Evolutionary conservation across 1,140 invertebrate genomes (phyloP), one percentile per base, ranked within the genome.

Genomic region (Panagrolaimus sp.): DNA sequence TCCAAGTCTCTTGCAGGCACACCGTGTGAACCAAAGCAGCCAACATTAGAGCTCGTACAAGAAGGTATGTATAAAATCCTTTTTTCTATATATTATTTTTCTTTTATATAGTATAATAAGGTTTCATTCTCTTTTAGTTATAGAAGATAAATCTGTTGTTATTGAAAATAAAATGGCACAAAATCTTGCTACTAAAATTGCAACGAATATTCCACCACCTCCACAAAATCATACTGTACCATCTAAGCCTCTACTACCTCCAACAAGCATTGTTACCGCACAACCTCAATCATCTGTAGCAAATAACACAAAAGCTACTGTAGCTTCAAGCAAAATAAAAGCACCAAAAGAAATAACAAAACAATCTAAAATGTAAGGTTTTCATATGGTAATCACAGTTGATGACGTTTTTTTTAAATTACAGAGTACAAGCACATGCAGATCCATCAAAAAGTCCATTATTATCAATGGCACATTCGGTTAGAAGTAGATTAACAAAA

Each of bases 391-490:
- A 57, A 27, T 20, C 11, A 57, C 20, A n/a, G 51, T 57, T 11
- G 27, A n/a, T n/a, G n/a, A n/a, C n/a, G n/a, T n/a, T 9, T 20
- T 57, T 57, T 57, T n/a, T 57, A 57, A 13, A 57, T 62, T 43
- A 25, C 38, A 65, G 11, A 9, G 23, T 23, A 16, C 9, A 38
- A 13, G 43, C 11, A 8, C 62, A 57, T 14, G 23, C n/a, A 11
- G 63, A 38, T 62, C 61, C 65, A 27, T 70, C 74, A 27, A 75
- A 75, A 53, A 77, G 74, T 69, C 74, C 74, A 16, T 53, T 75
- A 9, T 38, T 75, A 45, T 77, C 74, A 4, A 74, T 75, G 71
- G 74, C 74, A 23, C 74, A 73, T 48, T 69, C 74, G n/a, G 74
- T 75, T 20, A 57, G 63, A 42, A 47, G 42, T 45, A 42, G 70